A percentile compares a stretch with the other conserved stretches of the same genome.
Conservation (phyloP, 2,113 vertebrate genomes). For the Phocoena phocoena region DNA sequence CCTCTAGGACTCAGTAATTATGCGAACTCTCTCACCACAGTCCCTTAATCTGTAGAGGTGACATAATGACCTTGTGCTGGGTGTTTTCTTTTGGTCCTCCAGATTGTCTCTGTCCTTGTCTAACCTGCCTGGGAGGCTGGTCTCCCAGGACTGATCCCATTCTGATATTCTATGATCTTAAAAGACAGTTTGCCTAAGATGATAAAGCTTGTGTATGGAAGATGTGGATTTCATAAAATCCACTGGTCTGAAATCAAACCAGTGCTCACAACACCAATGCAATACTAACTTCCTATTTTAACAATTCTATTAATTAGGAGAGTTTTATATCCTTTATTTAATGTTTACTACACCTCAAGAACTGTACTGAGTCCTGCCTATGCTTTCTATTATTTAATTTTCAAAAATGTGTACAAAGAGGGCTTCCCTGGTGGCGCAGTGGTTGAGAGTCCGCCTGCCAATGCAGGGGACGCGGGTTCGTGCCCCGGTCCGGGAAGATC, state of each 20-base stretch:
- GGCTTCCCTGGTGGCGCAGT: too few species aligned
- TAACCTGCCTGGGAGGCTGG: not conserved
- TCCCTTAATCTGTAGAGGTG: not conserved
- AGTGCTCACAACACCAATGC: fast-evolving
- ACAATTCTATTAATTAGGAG: not conserved
- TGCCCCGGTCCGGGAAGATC: too few species aligned
- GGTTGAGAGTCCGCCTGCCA: too few species aligned
- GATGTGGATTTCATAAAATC: not conserved
- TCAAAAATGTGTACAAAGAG: not conserved
- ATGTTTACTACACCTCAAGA: not conserved
- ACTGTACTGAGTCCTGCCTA: not conserved
- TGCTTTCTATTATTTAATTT: not conserved
- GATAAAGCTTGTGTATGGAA: not conserved
- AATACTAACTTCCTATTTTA: not conserved
- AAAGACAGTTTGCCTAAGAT: not conserved
- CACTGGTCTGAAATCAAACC: not conserved
- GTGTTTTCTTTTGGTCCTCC: not conserved
- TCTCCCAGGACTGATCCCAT: not conserved
- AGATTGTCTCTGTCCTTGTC: not conserved
- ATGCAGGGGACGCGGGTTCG: too few species aligned
- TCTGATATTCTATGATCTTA: not conserved
- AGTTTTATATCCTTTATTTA: not conserved
- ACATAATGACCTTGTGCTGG: not conserved
- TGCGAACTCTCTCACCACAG: not conserved
- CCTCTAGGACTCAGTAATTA: not conserved